Evolutionary conservation across 1,140 invertebrate species (phyloP).

Genomic region (Platyura marginata): DNA sequence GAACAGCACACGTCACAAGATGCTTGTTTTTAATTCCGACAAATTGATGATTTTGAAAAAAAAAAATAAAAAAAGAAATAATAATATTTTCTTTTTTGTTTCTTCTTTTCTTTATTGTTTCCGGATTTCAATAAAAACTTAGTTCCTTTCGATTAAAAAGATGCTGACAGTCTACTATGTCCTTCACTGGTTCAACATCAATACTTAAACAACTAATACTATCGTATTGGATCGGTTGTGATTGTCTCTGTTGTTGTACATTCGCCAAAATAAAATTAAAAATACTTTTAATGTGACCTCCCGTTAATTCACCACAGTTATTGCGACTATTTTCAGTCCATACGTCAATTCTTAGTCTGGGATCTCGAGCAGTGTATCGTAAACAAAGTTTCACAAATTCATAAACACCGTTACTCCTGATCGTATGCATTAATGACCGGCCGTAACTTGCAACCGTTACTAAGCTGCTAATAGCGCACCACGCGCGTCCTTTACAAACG

Average conservation of each 20-base stretch:
- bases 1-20: no score
- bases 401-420: background rate
- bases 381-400: background rate
- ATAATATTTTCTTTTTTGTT: no score
- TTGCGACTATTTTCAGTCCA: background rate
- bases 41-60: no score
- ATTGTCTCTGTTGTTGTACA: background rate
- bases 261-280: background rate
- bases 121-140: background rate
- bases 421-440: background rate
- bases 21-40: no score
- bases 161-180: background rate
- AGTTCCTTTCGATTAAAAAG: background rate
- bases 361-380: background rate
- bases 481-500: no score
- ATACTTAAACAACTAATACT: no score
- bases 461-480: no score
- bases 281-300: background rate
- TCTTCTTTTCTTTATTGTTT: no score
- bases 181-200: background rate
- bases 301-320: background rate
- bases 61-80: no score
- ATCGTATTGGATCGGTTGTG: background rate
- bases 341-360: background rate
- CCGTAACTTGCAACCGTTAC: background rate